These are phyloP conservation scores for Polyergus mexicanus DNA, from an alignment of 1,140 invertebrate genomes.

Conservation along the genomic window DNA sequence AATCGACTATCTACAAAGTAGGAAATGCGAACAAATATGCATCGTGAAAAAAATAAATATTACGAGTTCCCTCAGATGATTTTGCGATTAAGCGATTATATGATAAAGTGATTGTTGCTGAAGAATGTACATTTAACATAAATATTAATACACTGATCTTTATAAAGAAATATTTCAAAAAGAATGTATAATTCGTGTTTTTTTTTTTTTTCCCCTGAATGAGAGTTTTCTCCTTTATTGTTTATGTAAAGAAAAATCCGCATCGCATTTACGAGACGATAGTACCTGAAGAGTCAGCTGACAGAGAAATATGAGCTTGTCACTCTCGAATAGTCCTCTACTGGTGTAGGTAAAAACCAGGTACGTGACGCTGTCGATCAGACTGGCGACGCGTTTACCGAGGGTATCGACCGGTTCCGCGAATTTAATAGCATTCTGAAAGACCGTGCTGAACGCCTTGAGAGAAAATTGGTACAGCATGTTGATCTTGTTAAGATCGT, in stretches of 20 bases:
- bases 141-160: not conserved
- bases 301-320: slow-evolving; percentile 96
- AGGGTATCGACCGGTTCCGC: slow-evolving; percentile 91
- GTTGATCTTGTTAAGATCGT: slow-evolving; percentile 97
- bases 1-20: not conserved
- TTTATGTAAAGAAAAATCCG: not conserved
- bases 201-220: not conserved
- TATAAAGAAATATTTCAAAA: not conserved
- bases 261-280: not conserved
- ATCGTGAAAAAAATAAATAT: not conserved
- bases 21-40: not conserved
- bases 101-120: not conserved
- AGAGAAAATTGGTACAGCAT: slow-evolving; percentile 98
- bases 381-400: slow-evolving; percentile 90
- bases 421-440: slow-evolving; percentile 94
- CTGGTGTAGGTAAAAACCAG: slow-evolving; percentile 95
- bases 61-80: not conserved
- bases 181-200: not conserved
- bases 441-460: slow-evolving; percentile 97
- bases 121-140: not conserved
- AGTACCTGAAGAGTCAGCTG: slow-evolving; percentile 94
- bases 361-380: slow-evolving; percentile 96
- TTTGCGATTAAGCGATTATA: not conserved
- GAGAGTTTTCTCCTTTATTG: too few species aligned
- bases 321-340: slow-evolving; percentile 96